These are phyloP conservation scores for Corythornis leucogaster DNA, from an alignment of 2,797 vertebrate genomes.

Conservation along the genomic window DNA sequence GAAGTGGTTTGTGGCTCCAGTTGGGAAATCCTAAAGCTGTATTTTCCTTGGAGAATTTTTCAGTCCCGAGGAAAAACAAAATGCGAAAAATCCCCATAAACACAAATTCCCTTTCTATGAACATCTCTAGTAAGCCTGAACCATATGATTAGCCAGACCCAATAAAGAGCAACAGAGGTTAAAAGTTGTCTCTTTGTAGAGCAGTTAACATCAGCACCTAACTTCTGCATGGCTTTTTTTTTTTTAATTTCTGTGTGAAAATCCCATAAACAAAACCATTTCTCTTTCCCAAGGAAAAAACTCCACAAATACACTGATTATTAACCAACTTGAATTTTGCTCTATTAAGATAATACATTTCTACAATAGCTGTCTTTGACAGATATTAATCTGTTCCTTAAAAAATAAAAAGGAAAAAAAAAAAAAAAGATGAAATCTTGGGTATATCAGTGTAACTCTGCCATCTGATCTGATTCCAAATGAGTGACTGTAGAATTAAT, in stretches of 20 bases:
- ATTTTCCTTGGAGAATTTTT: neutral
- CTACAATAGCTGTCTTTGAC: neutral
- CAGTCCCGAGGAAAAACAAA: neutral
- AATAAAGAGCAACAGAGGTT: neutral
- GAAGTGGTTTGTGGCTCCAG: neutral
- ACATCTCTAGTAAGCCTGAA: neutral
- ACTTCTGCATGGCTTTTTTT: neutral
- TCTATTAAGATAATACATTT: neutral
- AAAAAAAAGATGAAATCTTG: rapidly evolving
- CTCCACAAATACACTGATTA: neutral
- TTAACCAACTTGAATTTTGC: neutral
- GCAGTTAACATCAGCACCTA: neutral
- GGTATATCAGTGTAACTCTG: neutral
- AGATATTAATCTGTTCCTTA: neutral
- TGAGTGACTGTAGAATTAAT: neutral
- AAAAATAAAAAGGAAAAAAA: rapidly evolving
- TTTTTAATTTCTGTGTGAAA: neutral
- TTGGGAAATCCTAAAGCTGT: neutral
- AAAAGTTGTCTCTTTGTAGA: neutral
- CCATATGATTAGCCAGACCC: neutral
- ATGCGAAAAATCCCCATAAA: neutral
- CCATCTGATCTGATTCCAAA: neutral
- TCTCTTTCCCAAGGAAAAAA: neutral
- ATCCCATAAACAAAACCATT: rapidly evolving
- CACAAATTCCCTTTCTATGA: neutral